These are phyloP conservation scores for Creontiades dilutus DNA, from an alignment of 2,888 invertebrate genomes.

Conservation along the genomic window DNA sequence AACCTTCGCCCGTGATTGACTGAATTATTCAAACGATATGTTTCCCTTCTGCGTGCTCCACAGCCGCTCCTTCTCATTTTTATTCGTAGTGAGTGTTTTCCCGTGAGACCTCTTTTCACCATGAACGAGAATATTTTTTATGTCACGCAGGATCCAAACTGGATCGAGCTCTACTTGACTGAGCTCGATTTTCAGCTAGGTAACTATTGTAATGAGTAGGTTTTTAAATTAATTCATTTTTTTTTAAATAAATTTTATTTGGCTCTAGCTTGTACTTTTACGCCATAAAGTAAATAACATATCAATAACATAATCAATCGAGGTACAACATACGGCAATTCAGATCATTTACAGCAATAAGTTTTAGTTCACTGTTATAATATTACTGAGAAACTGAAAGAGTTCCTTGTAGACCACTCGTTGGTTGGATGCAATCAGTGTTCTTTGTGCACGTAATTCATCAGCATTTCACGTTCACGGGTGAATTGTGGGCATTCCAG, in stretches of 20 bases:
- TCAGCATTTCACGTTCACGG: neutral
- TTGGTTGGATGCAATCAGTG: too few relatives aligned
- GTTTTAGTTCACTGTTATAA: too few relatives aligned
- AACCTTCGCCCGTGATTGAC: slow-evolving; percentile 46
- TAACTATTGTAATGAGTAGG: neutral
- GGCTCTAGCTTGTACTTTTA: too few relatives aligned
- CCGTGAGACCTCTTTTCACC: neutral
- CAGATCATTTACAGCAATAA: too few relatives aligned
- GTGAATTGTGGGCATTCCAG: neutral
- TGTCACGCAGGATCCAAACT: neutral
- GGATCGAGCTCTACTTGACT: neutral
- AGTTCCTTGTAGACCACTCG: too few relatives aligned
- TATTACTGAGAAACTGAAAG: too few relatives aligned
- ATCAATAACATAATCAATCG: too few relatives aligned
- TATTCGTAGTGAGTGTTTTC: neutral
- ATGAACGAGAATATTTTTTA: neutral
- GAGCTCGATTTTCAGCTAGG: neutral
- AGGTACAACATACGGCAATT: too few relatives aligned
- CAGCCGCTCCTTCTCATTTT: slow-evolving; percentile 7
- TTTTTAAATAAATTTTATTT: too few relatives aligned
- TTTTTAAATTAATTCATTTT: neutral
- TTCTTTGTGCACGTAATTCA: too few relatives aligned
- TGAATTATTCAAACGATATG: slow-evolving; percentile 65
- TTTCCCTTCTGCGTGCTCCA: slow-evolving; percentile 52
- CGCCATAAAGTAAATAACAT: too few relatives aligned